phyloP scores from a whole-genome alignment of 2,888 invertebrate genomes.

The Eupithecia pulchellata region DNA sequence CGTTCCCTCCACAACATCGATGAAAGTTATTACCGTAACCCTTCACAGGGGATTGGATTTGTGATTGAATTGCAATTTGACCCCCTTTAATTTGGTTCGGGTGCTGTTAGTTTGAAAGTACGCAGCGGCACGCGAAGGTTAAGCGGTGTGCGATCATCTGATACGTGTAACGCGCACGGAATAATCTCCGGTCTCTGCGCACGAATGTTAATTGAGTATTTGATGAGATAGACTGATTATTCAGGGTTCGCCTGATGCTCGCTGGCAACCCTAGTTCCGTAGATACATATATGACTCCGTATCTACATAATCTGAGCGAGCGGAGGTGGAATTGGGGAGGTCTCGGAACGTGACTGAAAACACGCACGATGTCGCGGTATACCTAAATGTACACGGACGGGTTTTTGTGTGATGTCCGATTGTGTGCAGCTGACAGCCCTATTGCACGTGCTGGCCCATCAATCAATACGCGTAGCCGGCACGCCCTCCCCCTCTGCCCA shows the following conservation, averaged over 20 bases:
- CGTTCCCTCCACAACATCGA: constrained; percentile 42
- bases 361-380: constrained; percentile 32
- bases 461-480: constrained; percentile 65
- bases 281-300: constrained; percentile 18
- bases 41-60: constrained; percentile 60
- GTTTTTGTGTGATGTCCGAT: constrained; percentile 50
- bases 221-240: constrained; percentile 66
- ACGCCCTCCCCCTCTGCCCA: constrained; percentile 47
- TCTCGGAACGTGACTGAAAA: constrained; percentile 34
- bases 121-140: constrained; percentile 61
- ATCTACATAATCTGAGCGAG: constrained; percentile 33
- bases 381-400: constrained; percentile 22
- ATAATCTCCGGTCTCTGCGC: constrained; percentile 68
- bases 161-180: constrained; percentile 54
- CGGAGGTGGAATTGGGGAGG: constrained; percentile 19
- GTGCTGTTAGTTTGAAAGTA: constrained; percentile 48
- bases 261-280: constrained; percentile 32
- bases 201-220: constrained; percentile 72
- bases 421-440: constrained; percentile 50
- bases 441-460: constrained; percentile 63
- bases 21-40: constrained; percentile 58
- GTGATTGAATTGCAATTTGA: constrained; percentile 66
- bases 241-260: constrained; percentile 49
- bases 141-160: constrained; percentile 61
- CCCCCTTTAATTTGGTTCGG: constrained; percentile 63